Conservation (phyloP, 2,797 vertebrate genomes). For the Tarsius wallacei region DNA sequence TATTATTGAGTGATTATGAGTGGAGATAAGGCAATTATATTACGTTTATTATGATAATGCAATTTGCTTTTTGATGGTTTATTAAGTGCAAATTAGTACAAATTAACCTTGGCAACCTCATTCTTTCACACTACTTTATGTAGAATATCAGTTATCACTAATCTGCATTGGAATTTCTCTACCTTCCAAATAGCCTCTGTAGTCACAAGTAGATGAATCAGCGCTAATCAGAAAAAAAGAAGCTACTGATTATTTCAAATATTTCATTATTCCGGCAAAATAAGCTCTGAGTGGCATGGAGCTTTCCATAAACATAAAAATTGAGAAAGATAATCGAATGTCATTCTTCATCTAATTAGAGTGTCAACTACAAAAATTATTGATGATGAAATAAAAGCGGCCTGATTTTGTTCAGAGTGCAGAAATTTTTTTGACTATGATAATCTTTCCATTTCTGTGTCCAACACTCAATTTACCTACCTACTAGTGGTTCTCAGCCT, state of each 20-base stretch:
- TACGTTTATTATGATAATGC: constrained; percentile 49
- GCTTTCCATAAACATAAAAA: constrained; percentile 38
- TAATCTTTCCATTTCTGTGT: neutral
- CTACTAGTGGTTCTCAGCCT: neutral
- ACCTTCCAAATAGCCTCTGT: neutral
- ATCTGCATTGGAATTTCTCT: constrained; percentile 35
- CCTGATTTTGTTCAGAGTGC: neutral
- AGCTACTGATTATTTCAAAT: constrained; percentile 63
- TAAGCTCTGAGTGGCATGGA: neutral
- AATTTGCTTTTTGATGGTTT: constrained; percentile 69
- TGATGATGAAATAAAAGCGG: neutral
- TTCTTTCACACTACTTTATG: constrained; percentile 27
- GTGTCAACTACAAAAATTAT: constrained; percentile 10
- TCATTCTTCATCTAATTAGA: constrained; percentile 49
- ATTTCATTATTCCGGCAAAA: constrained; percentile 56
- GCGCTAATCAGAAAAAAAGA: constrained; percentile 46
- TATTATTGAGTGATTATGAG: constrained; percentile 1
- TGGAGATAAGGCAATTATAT: constrained; percentile 47
- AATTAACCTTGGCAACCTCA: constrained; percentile 69
- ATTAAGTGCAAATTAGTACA: constrained; percentile 67
- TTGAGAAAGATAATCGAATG: constrained; percentile 59
- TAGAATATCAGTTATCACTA: constrained; percentile 62
- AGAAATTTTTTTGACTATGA: neutral
- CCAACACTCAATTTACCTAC: neutral
- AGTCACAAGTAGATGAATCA: constrained; percentile 13